These are phyloP conservation scores for Ptychoptera contaminata DNA, from an alignment of 2,888 invertebrate genomes.

Conservation along the genomic window DNA sequence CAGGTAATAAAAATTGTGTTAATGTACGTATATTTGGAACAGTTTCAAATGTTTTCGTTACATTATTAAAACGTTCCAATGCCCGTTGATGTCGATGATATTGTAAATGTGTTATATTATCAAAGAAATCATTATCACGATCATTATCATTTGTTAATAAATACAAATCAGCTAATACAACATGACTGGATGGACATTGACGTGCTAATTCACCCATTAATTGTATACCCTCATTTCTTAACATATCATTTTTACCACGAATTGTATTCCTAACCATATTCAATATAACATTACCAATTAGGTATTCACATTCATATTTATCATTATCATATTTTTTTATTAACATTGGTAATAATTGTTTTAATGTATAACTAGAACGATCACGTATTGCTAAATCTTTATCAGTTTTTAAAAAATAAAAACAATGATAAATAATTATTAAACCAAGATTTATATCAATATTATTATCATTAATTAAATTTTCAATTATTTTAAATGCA, in stretches of 20 bases:
- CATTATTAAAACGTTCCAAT: conserved; percentile 53
- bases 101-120: conserved; percentile 80
- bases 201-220: conserved; percentile 61
- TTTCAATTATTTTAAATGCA: conserved; percentile 54
- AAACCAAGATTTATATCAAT: conserved; percentile 50
- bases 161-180: conserved; percentile 54
- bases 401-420: conserved; percentile 57
- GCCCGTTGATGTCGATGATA: conserved; percentile 74
- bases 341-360: conserved; percentile 48
- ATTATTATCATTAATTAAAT: conserved; percentile 32
- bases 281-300: conserved; percentile 59
- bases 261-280: conserved; percentile 56
- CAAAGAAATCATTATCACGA: conserved; percentile 84
- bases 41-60: conserved; percentile 43
- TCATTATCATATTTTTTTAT: conserved; percentile 36
- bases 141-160: conserved; percentile 52
- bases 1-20: conserved; percentile 71
- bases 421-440: conserved; percentile 67
- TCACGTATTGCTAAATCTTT: conserved; percentile 74
- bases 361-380: conserved; percentile 57
- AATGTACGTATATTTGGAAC: conserved; percentile 53
- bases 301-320: conserved; percentile 41
- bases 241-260: conserved; percentile 48
- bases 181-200: conserved; percentile 53
- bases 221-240: conserved; percentile 63